phyloP scores from a whole-genome alignment of 2,797 vertebrate genomes.

The Alca torda region DNA sequence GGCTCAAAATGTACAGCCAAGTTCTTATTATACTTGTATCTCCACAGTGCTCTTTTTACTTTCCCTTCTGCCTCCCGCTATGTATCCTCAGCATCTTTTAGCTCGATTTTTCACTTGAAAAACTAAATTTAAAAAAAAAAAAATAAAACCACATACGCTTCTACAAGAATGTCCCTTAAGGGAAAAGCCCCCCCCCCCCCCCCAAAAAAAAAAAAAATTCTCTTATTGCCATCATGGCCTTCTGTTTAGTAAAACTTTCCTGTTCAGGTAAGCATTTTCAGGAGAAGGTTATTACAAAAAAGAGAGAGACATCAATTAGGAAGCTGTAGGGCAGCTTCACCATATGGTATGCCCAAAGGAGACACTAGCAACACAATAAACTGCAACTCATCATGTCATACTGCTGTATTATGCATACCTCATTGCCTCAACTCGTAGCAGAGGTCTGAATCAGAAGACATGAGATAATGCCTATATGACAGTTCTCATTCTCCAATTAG shows the following conservation, averaged over 20 bases:
- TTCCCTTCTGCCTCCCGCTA: neutral
- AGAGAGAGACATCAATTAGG: neutral
- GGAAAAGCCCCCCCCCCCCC: accelerated
- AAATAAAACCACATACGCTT: neutral
- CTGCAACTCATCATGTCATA: neutral
- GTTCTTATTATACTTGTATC: neutral
- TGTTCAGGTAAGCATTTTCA: neutral
- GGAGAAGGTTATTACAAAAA: neutral
- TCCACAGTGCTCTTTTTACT: neutral
- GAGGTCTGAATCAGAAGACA: neutral
- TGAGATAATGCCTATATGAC: neutral
- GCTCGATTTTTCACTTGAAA: neutral
- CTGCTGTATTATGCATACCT: neutral
- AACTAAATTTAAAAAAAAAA: neutral
- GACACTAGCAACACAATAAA: neutral
- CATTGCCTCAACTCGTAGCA: neutral
- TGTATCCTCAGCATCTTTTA: neutral
- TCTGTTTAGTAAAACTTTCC: neutral
- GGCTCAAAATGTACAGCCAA: conserved; percentile 25
- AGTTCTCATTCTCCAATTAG: neutral
- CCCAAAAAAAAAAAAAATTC: neutral
- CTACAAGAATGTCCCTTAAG: neutral
- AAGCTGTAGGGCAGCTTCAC: neutral
- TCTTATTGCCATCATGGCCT: neutral
- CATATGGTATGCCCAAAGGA: neutral